phyloP scores from a whole-genome alignment of 1,140 invertebrate species.

The Papilio helenus region DNA sequence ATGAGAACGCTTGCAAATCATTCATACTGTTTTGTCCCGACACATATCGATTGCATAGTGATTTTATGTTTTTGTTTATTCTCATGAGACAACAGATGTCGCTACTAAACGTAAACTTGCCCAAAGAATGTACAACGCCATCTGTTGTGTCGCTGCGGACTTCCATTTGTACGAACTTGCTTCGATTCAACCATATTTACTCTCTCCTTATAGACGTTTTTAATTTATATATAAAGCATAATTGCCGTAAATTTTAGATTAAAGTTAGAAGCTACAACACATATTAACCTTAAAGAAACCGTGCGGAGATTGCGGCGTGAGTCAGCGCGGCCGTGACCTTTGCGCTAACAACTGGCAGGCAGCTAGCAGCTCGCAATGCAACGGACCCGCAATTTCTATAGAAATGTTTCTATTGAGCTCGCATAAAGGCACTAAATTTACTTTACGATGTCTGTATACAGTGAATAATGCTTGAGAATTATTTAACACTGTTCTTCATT shows the following conservation, averaged over 20 bases:
- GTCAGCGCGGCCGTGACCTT: slow-evolving; percentile 7
- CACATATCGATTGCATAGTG: neutral
- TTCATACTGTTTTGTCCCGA: too few species aligned
- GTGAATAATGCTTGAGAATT: neutral
- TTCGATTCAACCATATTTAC: too few species aligned
- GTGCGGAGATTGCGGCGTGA: slow-evolving; percentile 3
- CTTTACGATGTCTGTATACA: slow-evolving; percentile 14
- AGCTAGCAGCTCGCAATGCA: neutral
- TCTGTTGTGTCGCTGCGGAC: neutral
- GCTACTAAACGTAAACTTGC: neutral
- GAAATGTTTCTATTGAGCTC: slow-evolving; percentile 13
- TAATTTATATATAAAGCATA: too few species aligned
- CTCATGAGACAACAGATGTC: neutral
- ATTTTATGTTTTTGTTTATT: neutral
- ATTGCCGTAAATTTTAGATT: neutral
- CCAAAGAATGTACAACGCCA: neutral
- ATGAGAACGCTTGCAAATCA: too few species aligned
- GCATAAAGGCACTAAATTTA: slow-evolving; percentile 14
- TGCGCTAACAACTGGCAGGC: neutral
- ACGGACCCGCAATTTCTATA: slow-evolving; percentile 4
- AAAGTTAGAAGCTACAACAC: too few species aligned
- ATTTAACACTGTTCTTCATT: neutral
- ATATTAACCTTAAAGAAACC: neutral
- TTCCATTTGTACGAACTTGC: too few species aligned
- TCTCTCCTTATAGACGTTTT: too few species aligned